Base-by-base conservation (phyloP, 2,888 invertebrate genomes). In the Pachydiplax longipennis region DNA sequence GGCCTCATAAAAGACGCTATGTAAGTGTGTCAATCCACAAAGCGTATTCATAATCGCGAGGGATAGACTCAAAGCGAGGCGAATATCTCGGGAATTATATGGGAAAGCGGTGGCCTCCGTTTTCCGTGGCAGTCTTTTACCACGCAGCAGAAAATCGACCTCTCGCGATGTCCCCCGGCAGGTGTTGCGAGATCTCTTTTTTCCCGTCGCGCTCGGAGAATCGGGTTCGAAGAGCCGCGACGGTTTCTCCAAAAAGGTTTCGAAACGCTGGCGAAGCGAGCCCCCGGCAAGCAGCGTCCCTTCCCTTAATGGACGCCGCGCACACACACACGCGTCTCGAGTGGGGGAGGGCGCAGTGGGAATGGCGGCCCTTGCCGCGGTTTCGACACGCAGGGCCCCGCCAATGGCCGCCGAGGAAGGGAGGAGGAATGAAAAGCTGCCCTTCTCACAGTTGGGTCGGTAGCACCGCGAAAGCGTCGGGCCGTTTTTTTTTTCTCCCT, bases 391-490 rank as follows among this genome's bases (percentile, higher is more conserved):
- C 83, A 65, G 65, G 61, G 65, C 90, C 90, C 80, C 87, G 90
- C 90, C 91, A 90, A 90, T 80, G 91, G 87, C 87, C 91, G 91
- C 82, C 90, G 91, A 73, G 90, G 73, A 80, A 48, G 90, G 90
- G 90, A 82, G 53, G 92, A 93, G 93, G 93, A 37, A 37, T 37
- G 37, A 37, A 37, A 37, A 37, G 37, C 37, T 37, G 37, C 92
- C 92, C 93, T 93, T 93, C 44, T 44, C 44, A 44, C 44, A 8
- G 44, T 44, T 92, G 91, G 91, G 53, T 53, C 53, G 53, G 53
- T 53, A 53, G 53, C 53, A 53, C 53, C 53, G 53, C 53, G 53
- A 18, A 53, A 53, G 18, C 10, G 44, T 10, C 44, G 44, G 37
- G 48, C 48, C 48, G 1, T 18, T 53, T 53, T 53, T 53, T 53